Evolutionary conservation across 1,140 invertebrate genomes (phyloP), one percentile per base, ranked within the genome.

Genomic region (Musca vetustissima): DNA sequence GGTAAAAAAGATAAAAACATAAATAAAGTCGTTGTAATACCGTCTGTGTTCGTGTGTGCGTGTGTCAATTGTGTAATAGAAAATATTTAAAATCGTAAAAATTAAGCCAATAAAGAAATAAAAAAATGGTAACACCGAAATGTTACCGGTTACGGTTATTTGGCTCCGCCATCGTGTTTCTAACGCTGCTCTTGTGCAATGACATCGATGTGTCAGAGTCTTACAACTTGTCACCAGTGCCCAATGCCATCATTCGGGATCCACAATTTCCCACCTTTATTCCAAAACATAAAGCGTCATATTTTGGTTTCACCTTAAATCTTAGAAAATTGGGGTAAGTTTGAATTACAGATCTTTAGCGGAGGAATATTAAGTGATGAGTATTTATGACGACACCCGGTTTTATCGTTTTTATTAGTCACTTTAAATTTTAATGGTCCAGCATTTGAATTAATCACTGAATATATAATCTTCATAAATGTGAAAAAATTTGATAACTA

Each of bases 171-270:
- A 21, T 1, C 22, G 22, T 65, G 11, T n/a, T 65, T 49, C 13
- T 49, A 24, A 24, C 48, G 13, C 22, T 67, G 24, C n/a, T 21
- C 6, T 64, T 15, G 19, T 22, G 28, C 14, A 22, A 28, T 59
- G 6, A 25, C 25, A 17, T 24, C 13, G 22, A 15, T 32, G 49
- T 55, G 25, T 36, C 14, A 13, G n/a, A 67, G 25, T 70, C 70
- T 28, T 83, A 81, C 50, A 83, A 83, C 59, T 66, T 83, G 43
- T 82, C 81, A 7, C 80, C 81, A 9, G 72, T 69, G 19, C 80
- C 81, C 28, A 83, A 82, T 73, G 57, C 53, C 14, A 65, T 73
- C 65, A 73, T 83, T 61, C 66, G 50, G 64, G 79, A 82, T 68
- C 81, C 81, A 48, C 71, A 75, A 65, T 70, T 75, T 14, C 68